Percentiles rank a stretch among this genome's conserved stretches.
Evolutionary conservation across 2,797 vertebrate genomes (phyloP).

Genomic region (Phataginus tetradactyla): DNA sequence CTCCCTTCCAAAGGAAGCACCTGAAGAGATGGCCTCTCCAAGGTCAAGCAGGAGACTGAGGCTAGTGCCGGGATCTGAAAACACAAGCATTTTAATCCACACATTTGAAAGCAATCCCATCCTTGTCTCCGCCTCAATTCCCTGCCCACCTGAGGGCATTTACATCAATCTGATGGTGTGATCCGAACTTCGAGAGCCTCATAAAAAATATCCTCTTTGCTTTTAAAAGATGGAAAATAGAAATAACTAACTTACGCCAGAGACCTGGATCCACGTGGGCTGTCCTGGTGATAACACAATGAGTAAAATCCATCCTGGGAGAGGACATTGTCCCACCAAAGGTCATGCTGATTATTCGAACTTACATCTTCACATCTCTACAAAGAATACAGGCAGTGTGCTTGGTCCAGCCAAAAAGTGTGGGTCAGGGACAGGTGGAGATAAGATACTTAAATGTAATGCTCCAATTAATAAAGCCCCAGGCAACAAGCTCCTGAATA

Average conservation of each 20-base stretch:
- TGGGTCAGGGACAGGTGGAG: neutral
- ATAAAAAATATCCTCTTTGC: neutral
- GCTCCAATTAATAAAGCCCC: neutral
- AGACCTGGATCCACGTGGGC: neutral
- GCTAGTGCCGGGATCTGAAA: neutral
- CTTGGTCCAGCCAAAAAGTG: neutral
- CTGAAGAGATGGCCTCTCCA: neutral
- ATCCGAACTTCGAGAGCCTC: constrained; percentile 45
- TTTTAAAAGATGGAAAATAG: neutral
- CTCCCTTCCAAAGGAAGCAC: neutral
- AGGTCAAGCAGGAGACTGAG: neutral
- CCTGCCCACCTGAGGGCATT: neutral
- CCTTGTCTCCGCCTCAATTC: neutral
- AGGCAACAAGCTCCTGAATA: neutral
- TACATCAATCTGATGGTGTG: neutral
- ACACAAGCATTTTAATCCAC: neutral
- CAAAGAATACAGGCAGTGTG: neutral
- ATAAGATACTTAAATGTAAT: neutral
- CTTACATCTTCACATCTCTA: neutral
- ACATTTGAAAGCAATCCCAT: neutral
- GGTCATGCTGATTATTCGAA: neutral
- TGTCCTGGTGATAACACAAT: neutral
- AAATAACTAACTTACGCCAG: neutral
- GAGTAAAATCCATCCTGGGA: neutral
- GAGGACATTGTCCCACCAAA: neutral